Evolutionary conservation across 1,140 invertebrate species (phyloP).

Genomic region (Pogonomyrmex californicus): DNA sequence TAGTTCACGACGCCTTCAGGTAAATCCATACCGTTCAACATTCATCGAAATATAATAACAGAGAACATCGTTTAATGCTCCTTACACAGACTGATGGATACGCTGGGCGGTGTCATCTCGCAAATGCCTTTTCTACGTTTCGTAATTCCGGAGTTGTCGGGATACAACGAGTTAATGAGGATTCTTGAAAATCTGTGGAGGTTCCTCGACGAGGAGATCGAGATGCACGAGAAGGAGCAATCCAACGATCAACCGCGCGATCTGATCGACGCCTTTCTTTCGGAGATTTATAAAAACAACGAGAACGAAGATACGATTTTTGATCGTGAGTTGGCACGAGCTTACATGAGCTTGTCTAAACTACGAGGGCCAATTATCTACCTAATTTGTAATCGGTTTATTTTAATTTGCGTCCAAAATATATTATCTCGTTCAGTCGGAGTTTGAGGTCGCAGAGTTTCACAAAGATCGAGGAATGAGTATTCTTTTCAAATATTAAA

Average conservation of each 20-base stretch:
- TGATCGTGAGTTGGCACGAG: constrained; percentile 77
- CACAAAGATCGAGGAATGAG: too few species aligned
- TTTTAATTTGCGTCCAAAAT: neutral
- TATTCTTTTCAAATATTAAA: neutral
- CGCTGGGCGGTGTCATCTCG: constrained; percentile 90
- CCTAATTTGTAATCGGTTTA: neutral
- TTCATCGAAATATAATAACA: too few species aligned
- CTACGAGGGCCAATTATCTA: neutral
- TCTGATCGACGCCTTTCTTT: constrained; percentile 91
- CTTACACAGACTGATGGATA: constrained; percentile 87
- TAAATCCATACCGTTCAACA: constrained; percentile 40
- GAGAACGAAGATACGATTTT: constrained; percentile 70
- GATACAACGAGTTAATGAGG: constrained; percentile 87
- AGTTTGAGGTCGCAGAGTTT: neutral
- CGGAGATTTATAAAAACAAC: constrained; percentile 84
- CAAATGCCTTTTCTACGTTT: constrained; percentile 90
- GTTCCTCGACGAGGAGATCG: constrained; percentile 85
- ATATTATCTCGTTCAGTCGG: neutral
- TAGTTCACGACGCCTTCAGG: constrained; percentile 88
- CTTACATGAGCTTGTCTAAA: neutral
- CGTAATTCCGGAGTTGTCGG: constrained; percentile 88
- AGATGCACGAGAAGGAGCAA: constrained; percentile 87
- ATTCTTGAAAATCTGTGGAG: constrained; percentile 84
- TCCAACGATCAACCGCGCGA: constrained; percentile 88
- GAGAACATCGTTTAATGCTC: neutral